Conservation (phyloP, 1,140 invertebrate species). For the Caenorhabditis elegans region DNA sequence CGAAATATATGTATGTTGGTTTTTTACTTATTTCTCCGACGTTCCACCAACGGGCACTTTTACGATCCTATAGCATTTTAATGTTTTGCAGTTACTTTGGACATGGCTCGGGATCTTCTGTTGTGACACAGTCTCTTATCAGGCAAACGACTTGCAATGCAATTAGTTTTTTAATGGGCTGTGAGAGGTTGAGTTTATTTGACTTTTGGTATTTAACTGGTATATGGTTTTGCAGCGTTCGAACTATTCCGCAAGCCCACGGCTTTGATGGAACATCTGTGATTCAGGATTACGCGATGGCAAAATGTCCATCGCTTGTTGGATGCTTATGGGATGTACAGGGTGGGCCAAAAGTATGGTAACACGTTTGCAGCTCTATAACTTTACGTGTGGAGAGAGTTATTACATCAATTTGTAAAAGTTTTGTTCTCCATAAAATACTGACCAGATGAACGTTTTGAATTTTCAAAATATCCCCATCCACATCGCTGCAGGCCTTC, state of each 20-base stretch:
- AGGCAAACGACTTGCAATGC: conserved; percentile 53
- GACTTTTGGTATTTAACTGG: not conserved
- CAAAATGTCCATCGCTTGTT: conserved; percentile 54
- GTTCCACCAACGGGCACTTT: too few relatives aligned
- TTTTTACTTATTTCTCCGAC: too few relatives aligned
- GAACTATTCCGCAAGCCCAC: conserved; percentile 53
- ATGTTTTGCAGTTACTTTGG: conserved; percentile 57
- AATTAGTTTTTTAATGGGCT: conserved; percentile 60
- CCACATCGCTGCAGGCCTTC: too few relatives aligned
- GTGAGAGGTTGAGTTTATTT: conserved; percentile 46
- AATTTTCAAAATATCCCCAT: too few relatives aligned
- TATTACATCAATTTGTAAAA: too few relatives aligned
- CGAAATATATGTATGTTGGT: too few relatives aligned
- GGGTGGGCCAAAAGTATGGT: too few relatives aligned
- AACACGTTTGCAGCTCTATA: too few relatives aligned
- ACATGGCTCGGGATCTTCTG: conserved; percentile 55
- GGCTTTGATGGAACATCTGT: conserved; percentile 53
- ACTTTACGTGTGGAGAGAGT: too few relatives aligned
- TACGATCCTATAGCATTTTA: too few relatives aligned
- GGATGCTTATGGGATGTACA: conserved; percentile 63
- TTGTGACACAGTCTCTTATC: conserved; percentile 46
- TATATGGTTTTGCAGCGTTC: conserved; percentile 52
- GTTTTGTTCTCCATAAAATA: too few relatives aligned
- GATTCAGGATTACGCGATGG: conserved; percentile 58
- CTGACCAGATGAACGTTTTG: too few relatives aligned